Base-by-base conservation (phyloP, 2,797 vertebrate genomes). In the Aphelocoma californica region DNA sequence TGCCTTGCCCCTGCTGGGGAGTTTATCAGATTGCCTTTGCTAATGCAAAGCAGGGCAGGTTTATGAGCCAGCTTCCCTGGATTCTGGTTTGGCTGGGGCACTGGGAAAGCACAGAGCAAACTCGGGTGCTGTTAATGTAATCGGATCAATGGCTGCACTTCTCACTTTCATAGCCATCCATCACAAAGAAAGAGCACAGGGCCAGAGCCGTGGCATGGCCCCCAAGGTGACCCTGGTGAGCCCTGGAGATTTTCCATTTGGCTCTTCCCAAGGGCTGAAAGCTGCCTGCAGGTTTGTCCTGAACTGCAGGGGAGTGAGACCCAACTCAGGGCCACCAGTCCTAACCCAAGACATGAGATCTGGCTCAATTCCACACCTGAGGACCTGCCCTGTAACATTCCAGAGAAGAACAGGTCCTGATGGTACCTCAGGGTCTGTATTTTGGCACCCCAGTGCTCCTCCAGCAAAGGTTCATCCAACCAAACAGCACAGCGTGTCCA, bases 21-120 rank as follows among this genome's bases (percentile, higher is more conserved):
- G 40, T 78, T 93, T 65, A 90, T 92, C 87, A 81, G 24, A 81
- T 79, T 95, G 77, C 18, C 18, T 85, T 21, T 36, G 45, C 25
- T 93, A 93, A 95, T 91, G 72, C 87, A 93, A 69, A 95, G 74
- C 96, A 95, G 93, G 88, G 83, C 69, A 81, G 45, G 14, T 89
- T 96, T 86, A 45, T 42, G 29, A 82, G 80, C 7, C 20, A 38
- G 44, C 50, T 75, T 72, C 62, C 69, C 85, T 62, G 54, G 53
- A 31, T 73, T 57, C 64, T 77, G 78, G 18, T 53, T 66, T 17
- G 38, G 44, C 62, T 60, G 54, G 70, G 40, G 50, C n/a, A 28
- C 64, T 31, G 62, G 21, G 64, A 57, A 70, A 75, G 70, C 62
- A 56, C 38, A 69, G 23, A 81, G 31, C 38, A 67, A 67, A 28